Percentiles rank a stretch among this genome's conserved stretches.
Evolutionary conservation across 2,797 vertebrate genomes (phyloP).

Genomic region (Anolis apletophallus): DNA sequence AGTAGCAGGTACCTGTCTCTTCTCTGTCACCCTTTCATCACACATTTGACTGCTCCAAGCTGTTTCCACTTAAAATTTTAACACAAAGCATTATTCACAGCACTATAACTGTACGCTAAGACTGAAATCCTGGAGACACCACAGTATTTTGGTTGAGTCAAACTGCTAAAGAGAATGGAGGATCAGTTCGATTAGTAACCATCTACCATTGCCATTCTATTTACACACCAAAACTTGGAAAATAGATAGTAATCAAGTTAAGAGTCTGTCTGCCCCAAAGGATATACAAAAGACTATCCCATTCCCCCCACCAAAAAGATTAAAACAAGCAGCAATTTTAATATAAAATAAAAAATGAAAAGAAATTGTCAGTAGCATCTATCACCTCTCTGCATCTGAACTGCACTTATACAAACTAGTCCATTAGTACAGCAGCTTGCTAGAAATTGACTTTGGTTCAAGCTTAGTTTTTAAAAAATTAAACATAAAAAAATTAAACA

Average conservation of each 20-base stretch:
- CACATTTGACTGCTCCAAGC: constrained; percentile 57
- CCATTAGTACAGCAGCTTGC: constrained; percentile 97
- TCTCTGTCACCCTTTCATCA: constrained; percentile 40
- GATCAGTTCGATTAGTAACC: constrained; percentile 72
- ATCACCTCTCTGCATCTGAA: constrained; percentile 87
- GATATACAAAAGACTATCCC: constrained; percentile 79
- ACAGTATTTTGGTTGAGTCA: constrained; percentile 61
- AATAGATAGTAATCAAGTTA: constrained; percentile 76
- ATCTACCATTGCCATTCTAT: constrained; percentile 75
- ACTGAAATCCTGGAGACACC: constrained; percentile 58
- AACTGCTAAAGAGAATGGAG: constrained; percentile 60
- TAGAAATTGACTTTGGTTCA: constrained; percentile 99
- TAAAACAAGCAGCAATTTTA: constrained; percentile 86
- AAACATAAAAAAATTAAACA: constrained; percentile 78
- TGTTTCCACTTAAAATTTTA: constrained; percentile 38
- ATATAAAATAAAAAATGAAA: constrained; percentile 82
- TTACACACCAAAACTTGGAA: constrained; percentile 75
- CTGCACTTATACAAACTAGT: constrained; percentile 85
- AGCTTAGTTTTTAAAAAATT: constrained; percentile 97
- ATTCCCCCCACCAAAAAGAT: constrained; percentile 64
- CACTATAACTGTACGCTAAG: constrained; percentile 61
- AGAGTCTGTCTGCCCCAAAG: constrained; percentile 80
- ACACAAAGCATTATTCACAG: constrained; percentile 47
- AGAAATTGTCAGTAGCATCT: constrained; percentile 91
- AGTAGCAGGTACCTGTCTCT: constrained; percentile 53